phyloP scores from a whole-genome alignment of 2,888 invertebrate genomes.

The Exocentrus adspersus region DNA sequence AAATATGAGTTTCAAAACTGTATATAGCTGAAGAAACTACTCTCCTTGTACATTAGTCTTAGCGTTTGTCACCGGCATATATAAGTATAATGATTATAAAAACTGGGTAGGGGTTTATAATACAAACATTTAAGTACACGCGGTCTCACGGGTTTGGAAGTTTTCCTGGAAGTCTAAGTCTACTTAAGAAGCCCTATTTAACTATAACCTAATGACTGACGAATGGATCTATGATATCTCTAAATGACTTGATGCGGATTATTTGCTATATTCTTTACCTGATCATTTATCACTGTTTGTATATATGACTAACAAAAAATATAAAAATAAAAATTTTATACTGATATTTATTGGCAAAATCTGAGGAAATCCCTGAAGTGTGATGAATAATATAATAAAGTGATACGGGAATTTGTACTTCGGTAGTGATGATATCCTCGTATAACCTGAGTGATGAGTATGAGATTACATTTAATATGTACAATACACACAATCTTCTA shows the following conservation, averaged over 20 bases:
- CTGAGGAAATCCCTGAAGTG: constrained; percentile 47
- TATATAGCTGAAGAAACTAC: no score
- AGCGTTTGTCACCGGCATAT: background rate
- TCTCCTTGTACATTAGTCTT: no score
- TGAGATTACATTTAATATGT: constrained; percentile 38
- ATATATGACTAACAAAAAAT: constrained; percentile 42
- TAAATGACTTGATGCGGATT: constrained; percentile 28
- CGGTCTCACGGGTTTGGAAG: constrained; percentile 47
- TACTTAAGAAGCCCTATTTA: constrained; percentile 51
- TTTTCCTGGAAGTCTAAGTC: constrained; percentile 49
- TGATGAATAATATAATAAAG: constrained; percentile 37
- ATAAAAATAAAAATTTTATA: constrained; percentile 42
- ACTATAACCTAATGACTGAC: constrained; percentile 53
- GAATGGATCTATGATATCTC: constrained; percentile 33
- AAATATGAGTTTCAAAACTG: no score
- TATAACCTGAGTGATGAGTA: constrained; percentile 48
- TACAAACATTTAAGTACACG: constrained; percentile 34
- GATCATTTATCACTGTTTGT: constrained; percentile 49
- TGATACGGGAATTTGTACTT: constrained; percentile 55
- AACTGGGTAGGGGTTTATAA: no score
- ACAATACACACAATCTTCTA: constrained; percentile 41
- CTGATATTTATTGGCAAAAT: constrained; percentile 43
- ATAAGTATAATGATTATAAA: constrained; percentile 6
- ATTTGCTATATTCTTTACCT: constrained; percentile 43
- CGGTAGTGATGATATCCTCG: constrained; percentile 50